Evolutionary conservation across 2,888 invertebrate genomes (phyloP).

Genomic region (Apodemia zela): DNA sequence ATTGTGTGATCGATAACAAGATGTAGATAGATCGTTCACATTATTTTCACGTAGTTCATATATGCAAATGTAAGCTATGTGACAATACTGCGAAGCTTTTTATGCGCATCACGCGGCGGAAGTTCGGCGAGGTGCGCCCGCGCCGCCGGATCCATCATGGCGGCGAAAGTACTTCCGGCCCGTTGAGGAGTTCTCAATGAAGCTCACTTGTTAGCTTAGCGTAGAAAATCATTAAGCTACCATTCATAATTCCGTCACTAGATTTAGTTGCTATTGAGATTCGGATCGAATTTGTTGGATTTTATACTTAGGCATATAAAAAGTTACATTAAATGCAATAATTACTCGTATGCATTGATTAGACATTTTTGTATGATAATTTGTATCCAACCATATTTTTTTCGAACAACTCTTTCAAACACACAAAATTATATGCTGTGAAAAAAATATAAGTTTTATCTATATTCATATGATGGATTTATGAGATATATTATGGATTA

Average conservation of each 20-base stretch:
- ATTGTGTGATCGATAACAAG: slow-evolving; percentile 30
- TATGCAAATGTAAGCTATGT: slow-evolving; percentile 68
- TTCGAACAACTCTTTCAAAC: too few species aligned
- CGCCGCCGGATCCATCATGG: slow-evolving; percentile 78
- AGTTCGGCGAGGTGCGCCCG: slow-evolving; percentile 69
- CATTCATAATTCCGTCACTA: slow-evolving; percentile 20
- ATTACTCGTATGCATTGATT: too few species aligned
- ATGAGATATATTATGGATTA: too few species aligned
- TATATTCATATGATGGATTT: too few species aligned
- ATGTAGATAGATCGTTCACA: slow-evolving; percentile 45
- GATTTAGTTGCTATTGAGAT: neutral
- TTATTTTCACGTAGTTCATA: slow-evolving; percentile 65
- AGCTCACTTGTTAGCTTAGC: slow-evolving; percentile 41
- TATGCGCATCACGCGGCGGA: slow-evolving; percentile 76
- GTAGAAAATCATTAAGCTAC: slow-evolving; percentile 27
- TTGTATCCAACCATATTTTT: too few species aligned
- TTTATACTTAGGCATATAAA: neutral
- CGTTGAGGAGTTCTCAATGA: slow-evolving; percentile 69
- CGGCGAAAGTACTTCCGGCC: slow-evolving; percentile 79
- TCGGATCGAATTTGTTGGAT: neutral
- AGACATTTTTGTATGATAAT: too few species aligned
- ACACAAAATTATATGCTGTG: too few species aligned
- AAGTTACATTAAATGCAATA: neutral
- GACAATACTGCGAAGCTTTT: slow-evolving; percentile 69
- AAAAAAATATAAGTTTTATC: too few species aligned